phyloP scores from a whole-genome alignment of 37 sponge, comb jelly and placozoan species.

The Haliclona indistincta region DNA sequence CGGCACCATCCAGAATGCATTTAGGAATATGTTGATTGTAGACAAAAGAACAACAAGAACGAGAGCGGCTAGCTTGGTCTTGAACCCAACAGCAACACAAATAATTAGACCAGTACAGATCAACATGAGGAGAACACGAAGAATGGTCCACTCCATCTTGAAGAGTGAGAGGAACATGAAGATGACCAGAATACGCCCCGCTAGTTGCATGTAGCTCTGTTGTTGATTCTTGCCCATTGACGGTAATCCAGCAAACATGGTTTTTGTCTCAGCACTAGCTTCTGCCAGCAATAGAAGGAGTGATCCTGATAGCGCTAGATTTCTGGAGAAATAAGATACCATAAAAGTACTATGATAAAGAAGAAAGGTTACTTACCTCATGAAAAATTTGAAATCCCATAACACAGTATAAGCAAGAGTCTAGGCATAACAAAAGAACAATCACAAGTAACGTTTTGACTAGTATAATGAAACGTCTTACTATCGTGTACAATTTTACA shows the following conservation, averaged over 20 bases:
- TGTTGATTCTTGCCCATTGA: slow-evolving; percentile 78
- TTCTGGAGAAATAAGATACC: slow-evolving; percentile 41
- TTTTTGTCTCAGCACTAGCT: slow-evolving; percentile 82
- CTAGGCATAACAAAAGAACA: slow-evolving; percentile 35
- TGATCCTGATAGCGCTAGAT: slow-evolving; percentile 88
- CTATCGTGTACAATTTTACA: neutral
- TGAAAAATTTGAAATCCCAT: slow-evolving; percentile 92
- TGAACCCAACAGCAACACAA: slow-evolving; percentile 91
- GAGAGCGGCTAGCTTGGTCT: slow-evolving; percentile 92
- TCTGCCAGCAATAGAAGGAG: slow-evolving; percentile 95
- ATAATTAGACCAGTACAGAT: slow-evolving; percentile 74
- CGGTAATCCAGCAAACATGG: slow-evolving; percentile 99
- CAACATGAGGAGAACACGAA: slow-evolving; percentile 71
- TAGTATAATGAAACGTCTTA: too few species aligned
- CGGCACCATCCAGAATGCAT: slow-evolving; percentile 88
- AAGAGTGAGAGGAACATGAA: slow-evolving; percentile 98
- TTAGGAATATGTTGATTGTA: slow-evolving; percentile 76
- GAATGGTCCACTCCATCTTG: slow-evolving; percentile 71
- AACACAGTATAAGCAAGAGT: slow-evolving; percentile 88
- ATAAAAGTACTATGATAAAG: neutral
- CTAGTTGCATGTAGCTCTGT: slow-evolving; percentile 97
- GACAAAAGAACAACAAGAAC: slow-evolving; percentile 83
- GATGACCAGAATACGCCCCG: slow-evolving; percentile 91
- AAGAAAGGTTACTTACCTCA: slow-evolving; percentile 65
- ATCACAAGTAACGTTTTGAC: too few species aligned